Conservation (phyloP, 2,888 invertebrate species). For the Agapostemon virescens region DNA sequence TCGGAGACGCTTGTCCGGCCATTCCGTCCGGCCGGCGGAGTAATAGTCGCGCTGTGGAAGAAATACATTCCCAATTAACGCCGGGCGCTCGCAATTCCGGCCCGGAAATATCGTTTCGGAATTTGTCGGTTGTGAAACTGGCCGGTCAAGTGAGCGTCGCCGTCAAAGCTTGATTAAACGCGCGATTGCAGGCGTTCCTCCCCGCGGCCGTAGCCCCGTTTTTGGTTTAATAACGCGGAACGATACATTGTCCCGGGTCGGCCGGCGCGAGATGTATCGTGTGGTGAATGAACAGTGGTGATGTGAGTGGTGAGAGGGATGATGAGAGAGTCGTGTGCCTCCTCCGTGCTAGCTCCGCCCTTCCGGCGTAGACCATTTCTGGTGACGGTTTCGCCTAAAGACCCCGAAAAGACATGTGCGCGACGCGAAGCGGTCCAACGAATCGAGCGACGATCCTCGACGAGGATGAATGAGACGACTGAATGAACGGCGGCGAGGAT, state of each 20-base stretch:
- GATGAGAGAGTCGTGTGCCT: slow-evolving; percentile 38
- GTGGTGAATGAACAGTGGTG: slow-evolving; percentile 53
- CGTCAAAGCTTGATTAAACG: slow-evolving; percentile 48
- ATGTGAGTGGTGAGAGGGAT: slow-evolving; percentile 37
- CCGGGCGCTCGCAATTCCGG: neutral
- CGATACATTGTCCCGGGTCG: slow-evolving; percentile 37
- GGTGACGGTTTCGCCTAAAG: neutral
- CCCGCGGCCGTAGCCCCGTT: slow-evolving; percentile 5
- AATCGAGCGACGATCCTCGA: neutral
- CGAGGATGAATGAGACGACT: slow-evolving; percentile 5
- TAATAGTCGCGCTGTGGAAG: slow-evolving; percentile 11
- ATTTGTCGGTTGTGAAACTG: slow-evolving; percentile 27
- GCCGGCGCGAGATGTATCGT: slow-evolving; percentile 44
- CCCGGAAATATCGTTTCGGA: slow-evolving; percentile 27
- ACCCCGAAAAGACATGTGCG: neutral
- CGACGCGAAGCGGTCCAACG: neutral
- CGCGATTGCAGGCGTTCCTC: slow-evolving; percentile 1
- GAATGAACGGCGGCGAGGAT: slow-evolving; percentile 21
- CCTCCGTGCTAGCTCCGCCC: neutral
- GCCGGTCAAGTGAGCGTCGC: slow-evolving; percentile 10
- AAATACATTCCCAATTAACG: slow-evolving; percentile 46
- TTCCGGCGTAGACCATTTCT: neutral
- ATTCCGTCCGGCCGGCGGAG: slow-evolving; percentile 4
- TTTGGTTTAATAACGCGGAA: slow-evolving; percentile 45
- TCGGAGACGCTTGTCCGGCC: neutral